Base-by-base conservation (phyloP, 2,888 invertebrate genomes). In the Linnaemya vulpina region DNA sequence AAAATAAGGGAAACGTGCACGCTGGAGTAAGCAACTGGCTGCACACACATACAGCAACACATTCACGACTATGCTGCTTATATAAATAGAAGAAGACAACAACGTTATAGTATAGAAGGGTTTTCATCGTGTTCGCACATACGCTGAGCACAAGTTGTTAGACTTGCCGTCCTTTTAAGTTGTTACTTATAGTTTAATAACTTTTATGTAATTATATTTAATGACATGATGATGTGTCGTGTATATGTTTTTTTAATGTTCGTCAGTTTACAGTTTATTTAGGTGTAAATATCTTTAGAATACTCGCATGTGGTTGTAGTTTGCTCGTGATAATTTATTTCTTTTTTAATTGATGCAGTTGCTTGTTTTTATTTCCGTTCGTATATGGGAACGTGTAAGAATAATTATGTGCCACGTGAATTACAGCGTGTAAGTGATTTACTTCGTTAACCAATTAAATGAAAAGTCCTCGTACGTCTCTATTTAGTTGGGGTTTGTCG, bases 191-290 rank as follows among this genome's bases (percentile, higher is more conserved):
- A 73, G 60, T 68, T 80, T 73, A 74, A 74, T 60, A 80, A 67
- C 58, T 74, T 67, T 67, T 58, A 68, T 60, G 67, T 80, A 74
- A 80, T 80, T 80, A 80, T 60, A 74, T 78, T 78, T 74, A 80
- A 80, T 74, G 74, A 67, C 43, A 74, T 68, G 40, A 67, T 68
- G 65, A 74, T 30, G 74, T 80, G 74, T 80, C 22, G 55, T 65
- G 58, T n/a, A 53, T 49, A 20, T 62, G 25, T 15, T 30, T 62
- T 40, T 49, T 40, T 60, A 17, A 25, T 51, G 17, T 35, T 65
- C 55, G 25, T 11, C 8, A 60, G 63, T 55, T 46, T 53, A 20
- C 25, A 46, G 10, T 71, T 63, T 63, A 71, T 49, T 71, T 46
- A 30, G 40, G 63, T 79, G 63, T 58, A 73, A 79, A 65, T 51